Conservation (phyloP, 2,888 invertebrate species). For the Aspidiotus rigidus region DNA sequence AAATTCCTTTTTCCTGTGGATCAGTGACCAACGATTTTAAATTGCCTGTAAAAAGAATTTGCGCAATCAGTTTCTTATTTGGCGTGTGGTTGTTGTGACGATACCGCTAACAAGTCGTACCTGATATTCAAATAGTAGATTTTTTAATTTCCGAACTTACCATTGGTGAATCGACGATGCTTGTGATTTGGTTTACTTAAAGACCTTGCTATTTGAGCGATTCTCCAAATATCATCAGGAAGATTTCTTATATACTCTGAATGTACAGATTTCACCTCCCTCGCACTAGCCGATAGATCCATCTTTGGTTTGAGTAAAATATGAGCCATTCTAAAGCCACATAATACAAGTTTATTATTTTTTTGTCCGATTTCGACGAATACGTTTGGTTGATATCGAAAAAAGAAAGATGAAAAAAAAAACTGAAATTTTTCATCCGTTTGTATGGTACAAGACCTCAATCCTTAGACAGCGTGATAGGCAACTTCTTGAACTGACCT, state of each 20-base stretch:
- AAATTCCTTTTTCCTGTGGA: slow-evolving; percentile 73
- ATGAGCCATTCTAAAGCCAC: slow-evolving; percentile 69
- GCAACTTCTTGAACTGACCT: too few relatives aligned
- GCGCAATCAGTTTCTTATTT: too few relatives aligned
- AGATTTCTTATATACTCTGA: slow-evolving; percentile 95
- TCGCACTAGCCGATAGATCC: slow-evolving; percentile 82
- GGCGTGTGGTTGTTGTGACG: too few relatives aligned
- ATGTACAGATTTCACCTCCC: slow-evolving; percentile 92
- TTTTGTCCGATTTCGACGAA: background rate
- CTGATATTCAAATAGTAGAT: too few relatives aligned
- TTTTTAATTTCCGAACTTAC: slow-evolving; percentile 44
- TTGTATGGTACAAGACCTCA: too few relatives aligned
- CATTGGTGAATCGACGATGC: slow-evolving; percentile 89
- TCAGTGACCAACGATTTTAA: slow-evolving; percentile 65
- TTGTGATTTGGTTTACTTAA: slow-evolving; percentile 69
- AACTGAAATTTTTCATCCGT: too few relatives aligned
- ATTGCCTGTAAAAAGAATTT: slow-evolving; percentile 49
- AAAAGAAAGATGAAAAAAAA: too few relatives aligned
- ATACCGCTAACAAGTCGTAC: too few relatives aligned
- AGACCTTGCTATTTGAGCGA: slow-evolving; percentile 80
- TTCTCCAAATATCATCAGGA: slow-evolving; percentile 76
- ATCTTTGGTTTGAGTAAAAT: slow-evolving; percentile 91
- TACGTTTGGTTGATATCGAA: slow-evolving; percentile 11
- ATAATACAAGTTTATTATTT: background rate
- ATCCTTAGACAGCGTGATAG: too few relatives aligned